phyloP scores from a whole-genome alignment of 2,113 vertebrate genomes.

The Sialia sialis region DNA sequence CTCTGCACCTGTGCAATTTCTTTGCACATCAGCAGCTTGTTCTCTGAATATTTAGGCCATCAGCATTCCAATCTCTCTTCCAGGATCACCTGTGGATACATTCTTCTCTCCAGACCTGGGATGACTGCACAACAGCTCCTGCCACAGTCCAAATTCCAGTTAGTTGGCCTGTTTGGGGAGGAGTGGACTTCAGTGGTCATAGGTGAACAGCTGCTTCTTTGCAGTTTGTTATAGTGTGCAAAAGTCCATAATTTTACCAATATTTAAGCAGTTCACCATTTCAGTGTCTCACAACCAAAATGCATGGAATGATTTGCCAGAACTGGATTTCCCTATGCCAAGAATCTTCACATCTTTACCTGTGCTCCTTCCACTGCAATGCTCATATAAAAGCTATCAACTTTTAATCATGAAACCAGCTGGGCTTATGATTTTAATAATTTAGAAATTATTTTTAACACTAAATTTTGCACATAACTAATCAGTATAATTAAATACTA shows the following conservation, averaged over 20 bases:
- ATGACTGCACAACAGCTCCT: not conserved
- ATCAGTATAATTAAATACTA: not conserved
- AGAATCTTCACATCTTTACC: not conserved
- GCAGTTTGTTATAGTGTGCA: not conserved
- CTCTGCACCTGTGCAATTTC: accelerated
- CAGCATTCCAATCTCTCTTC: not conserved
- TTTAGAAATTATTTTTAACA: not conserved
- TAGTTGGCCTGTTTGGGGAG: not conserved
- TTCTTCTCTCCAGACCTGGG: not conserved
- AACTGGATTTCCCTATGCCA: not conserved
- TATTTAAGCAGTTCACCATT: not conserved
- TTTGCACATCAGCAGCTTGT: not conserved
- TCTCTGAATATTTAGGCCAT: not conserved
- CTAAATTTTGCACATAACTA: not conserved
- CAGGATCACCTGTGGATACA: not conserved
- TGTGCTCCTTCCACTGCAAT: not conserved
- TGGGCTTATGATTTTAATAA: not conserved
- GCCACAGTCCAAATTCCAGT: not conserved
- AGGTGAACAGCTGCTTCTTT: not conserved
- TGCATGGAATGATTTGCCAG: not conserved
- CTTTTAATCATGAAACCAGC: not conserved
- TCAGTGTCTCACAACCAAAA: not conserved
- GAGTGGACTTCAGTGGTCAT: not conserved
- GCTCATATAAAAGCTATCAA: not conserved
- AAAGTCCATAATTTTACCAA: not conserved